A percentile compares a stretch with the other conserved stretches of the same genome.
These are phyloP conservation scores for Pangasius sanitwongsei DNA, from an alignment of 2,797 vertebrate species.

Conservation along the genomic window DNA sequence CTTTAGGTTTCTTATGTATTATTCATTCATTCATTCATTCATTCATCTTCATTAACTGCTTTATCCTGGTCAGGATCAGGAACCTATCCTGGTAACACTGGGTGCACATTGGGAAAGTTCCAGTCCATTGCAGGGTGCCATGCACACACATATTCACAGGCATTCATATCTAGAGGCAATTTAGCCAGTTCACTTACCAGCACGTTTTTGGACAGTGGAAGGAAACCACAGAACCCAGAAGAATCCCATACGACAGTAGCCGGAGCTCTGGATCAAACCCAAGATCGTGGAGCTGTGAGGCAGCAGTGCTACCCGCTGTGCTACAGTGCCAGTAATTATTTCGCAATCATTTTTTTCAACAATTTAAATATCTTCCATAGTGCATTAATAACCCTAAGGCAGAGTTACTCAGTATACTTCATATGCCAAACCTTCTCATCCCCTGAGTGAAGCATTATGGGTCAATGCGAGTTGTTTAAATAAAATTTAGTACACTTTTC, in stretches of 20 bases:
- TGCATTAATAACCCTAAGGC: neutral
- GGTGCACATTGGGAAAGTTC: too few relatives aligned
- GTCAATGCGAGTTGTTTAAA: neutral
- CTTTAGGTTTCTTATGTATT: neutral
- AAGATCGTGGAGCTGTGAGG: neutral
- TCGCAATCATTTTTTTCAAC: neutral
- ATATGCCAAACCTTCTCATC: neutral
- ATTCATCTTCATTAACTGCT: neutral
- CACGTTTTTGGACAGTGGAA: neutral
- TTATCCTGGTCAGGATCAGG: neutral
- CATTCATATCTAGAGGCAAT: neutral
- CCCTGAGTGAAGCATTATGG: neutral
- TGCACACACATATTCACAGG: neutral
- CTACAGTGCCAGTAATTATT: neutral
- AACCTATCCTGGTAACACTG: neutral
- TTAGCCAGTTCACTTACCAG: neutral
- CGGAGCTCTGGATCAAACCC: neutral
- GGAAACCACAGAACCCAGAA: neutral
- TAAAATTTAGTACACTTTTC: neutral
- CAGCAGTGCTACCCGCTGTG: neutral
- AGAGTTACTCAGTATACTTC: neutral
- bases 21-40: neutral
- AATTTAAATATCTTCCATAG: neutral
- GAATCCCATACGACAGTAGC: neutral
- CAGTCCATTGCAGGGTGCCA: too few relatives aligned